A percentile compares a stretch with the other conserved stretches of the same genome.
Evolutionary conservation across 2,888 invertebrate species (phyloP).

Genomic region (Cephus sareptanus): DNA sequence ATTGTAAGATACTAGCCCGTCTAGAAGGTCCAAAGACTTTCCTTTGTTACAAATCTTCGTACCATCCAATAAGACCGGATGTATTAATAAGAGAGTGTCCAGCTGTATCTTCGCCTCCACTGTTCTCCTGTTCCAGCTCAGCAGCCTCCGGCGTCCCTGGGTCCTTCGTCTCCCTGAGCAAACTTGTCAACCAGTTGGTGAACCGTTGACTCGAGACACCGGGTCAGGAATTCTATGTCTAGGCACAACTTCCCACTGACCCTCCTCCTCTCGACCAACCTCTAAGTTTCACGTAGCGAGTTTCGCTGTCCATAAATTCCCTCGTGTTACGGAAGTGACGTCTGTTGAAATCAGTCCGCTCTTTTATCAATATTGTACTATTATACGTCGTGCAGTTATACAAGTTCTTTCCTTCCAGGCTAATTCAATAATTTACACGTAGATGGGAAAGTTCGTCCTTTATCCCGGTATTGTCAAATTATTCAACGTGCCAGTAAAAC

Average conservation of each 20-base stretch:
- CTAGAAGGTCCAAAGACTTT: no score
- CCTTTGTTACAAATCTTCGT: neutral
- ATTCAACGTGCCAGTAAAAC: neutral
- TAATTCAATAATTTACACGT: neutral
- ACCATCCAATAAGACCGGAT: neutral
- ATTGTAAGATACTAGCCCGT: no score
- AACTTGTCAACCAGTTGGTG: constrained; percentile 43
- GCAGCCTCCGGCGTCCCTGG: neutral
- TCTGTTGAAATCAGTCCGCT: neutral
- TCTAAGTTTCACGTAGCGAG: constrained; percentile 31
- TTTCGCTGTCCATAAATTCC: constrained; percentile 17
- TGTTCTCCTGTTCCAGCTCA: neutral
- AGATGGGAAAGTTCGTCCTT: neutral
- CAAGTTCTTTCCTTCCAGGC: neutral
- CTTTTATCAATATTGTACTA: neutral
- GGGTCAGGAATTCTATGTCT: neutral
- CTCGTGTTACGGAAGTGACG: neutral
- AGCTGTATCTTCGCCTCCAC: neutral
- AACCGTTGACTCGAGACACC: constrained; percentile 31
- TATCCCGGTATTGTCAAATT: neutral
- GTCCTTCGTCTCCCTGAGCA: neutral
- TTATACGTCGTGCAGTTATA: neutral
- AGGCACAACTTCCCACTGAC: neutral
- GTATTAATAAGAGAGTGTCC: neutral
- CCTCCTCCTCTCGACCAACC: neutral